Conservation (phyloP, 2,888 invertebrate species). For the Coecobrya sp. region DNA sequence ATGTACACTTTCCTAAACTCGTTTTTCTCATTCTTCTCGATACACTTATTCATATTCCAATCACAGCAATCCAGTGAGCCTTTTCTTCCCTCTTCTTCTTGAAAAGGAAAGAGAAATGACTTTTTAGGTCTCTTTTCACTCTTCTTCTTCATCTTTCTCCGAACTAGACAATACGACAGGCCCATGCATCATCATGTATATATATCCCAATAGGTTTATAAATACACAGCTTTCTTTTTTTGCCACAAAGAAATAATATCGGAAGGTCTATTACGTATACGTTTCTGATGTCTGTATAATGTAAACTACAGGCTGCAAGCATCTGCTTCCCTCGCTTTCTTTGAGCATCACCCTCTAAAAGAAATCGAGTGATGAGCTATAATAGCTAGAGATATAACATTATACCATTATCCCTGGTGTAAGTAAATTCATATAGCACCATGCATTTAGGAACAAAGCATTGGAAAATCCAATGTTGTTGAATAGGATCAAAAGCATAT, state of each 20-base stretch:
- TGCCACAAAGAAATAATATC: not conserved
- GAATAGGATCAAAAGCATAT: slow-evolving; percentile 66
- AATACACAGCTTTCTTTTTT: not conserved
- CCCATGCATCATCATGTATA: not conserved
- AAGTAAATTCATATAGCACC: not conserved
- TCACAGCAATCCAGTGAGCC: slow-evolving; percentile 67
- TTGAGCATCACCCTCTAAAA: not conserved
- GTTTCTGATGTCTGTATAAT: not conserved
- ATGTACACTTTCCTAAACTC: slow-evolving; percentile 40
- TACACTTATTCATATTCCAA: slow-evolving; percentile 73
- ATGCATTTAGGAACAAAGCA: not conserved
- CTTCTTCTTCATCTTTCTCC: not conserved
- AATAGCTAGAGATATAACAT: not conserved
- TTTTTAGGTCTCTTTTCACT: slow-evolving; percentile 35
- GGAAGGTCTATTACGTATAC: not conserved
- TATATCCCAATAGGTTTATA: not conserved
- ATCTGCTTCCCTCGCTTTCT: slow-evolving; percentile 17
- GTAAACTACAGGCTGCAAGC: slow-evolving; percentile 29
- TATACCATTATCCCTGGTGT: not conserved
- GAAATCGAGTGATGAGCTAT: slow-evolving; percentile 10
- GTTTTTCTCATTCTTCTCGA: slow-evolving; percentile 34
- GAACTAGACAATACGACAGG: not conserved
- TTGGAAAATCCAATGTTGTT: slow-evolving; percentile 7
- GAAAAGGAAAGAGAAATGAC: slow-evolving; percentile 59
- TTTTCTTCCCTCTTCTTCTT: slow-evolving; percentile 44